A percentile compares a stretch with the other conserved stretches of the same genome.
Evolutionary conservation across 1,140 invertebrate species (phyloP).

Genomic region (Drosophila lini): DNA sequence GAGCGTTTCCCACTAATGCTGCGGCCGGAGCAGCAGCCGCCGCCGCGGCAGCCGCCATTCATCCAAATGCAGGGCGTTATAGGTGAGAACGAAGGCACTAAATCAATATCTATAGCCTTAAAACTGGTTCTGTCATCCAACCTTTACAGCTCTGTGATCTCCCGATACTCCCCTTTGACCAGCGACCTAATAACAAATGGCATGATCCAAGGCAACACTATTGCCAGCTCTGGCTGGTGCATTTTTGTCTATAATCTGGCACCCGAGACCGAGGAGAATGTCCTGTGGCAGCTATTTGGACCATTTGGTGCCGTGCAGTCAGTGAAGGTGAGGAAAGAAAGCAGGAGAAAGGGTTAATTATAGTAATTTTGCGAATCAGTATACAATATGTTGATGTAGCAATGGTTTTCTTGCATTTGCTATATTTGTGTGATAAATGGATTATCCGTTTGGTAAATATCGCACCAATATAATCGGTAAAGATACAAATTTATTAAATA

Average conservation of each 20-base stretch:
- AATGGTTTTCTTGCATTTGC: too few relatives aligned
- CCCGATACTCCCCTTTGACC: slow-evolving; percentile 96
- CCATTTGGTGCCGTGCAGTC: slow-evolving; percentile 99
- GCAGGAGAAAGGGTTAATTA: background rate
- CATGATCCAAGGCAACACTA: slow-evolving; percentile 92
- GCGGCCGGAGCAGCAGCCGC: slow-evolving; percentile 87
- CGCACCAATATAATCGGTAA: too few relatives aligned
- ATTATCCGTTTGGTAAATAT: too few relatives aligned
- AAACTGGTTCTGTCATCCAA: background rate
- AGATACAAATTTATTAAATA: too few relatives aligned
- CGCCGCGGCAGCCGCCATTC: slow-evolving; percentile 89
- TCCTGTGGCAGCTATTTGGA: slow-evolving; percentile 99
- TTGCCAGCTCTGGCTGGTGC: slow-evolving; percentile 95
- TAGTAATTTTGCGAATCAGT: background rate
- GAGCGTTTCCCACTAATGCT: slow-evolving; percentile 91
- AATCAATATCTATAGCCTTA: background rate
- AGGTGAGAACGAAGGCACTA: slow-evolving; percentile 87
- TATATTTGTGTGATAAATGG: too few relatives aligned
- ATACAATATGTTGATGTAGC: too few relatives aligned
- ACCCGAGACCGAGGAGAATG: slow-evolving; percentile 99
- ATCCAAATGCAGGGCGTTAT: slow-evolving; percentile 93
- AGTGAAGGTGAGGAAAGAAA: slow-evolving; percentile 90
- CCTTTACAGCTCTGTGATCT: slow-evolving; percentile 75
- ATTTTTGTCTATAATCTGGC: slow-evolving; percentile 99
- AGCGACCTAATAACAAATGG: slow-evolving; percentile 95